phyloP scores from a whole-genome alignment of 2,797 vertebrate species.

The Sebastes vulpes region DNA sequence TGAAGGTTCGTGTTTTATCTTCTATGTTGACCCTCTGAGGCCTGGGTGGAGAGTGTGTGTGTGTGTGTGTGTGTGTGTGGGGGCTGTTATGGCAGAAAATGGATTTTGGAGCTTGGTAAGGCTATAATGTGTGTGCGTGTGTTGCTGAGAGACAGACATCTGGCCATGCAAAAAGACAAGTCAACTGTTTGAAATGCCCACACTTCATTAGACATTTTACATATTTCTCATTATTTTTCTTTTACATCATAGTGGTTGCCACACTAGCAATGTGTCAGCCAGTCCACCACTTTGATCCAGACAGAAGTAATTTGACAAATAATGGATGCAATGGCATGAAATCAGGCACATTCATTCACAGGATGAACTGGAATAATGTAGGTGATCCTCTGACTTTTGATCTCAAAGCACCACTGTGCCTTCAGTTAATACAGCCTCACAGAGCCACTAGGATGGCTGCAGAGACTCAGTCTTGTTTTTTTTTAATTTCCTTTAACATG shows the following conservation, averaged over 20 bases:
- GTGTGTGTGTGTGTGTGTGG: no score
- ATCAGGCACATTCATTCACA: not conserved
- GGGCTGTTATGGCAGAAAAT: not conserved
- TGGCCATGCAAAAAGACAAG: not conserved
- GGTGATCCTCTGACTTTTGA: not conserved
- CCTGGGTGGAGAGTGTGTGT: not conserved
- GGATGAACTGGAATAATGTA: not conserved
- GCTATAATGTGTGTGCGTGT: not conserved
- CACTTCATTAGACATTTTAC: not conserved
- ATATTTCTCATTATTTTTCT: not conserved
- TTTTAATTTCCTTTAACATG: no score
- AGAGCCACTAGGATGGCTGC: not conserved
- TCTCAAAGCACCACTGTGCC: not conserved
- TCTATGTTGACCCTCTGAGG: conserved; percentile 14
- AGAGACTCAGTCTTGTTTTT: not conserved
- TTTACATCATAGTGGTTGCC: not conserved
- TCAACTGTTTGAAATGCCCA: not conserved
- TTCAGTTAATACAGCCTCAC: not conserved
- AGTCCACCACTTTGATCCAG: not conserved
- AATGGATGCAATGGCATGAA: not conserved
- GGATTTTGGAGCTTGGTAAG: not conserved
- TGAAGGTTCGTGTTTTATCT: not conserved
- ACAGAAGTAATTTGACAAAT: not conserved
- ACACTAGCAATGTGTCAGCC: not conserved
- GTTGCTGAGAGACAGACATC: not conserved